Evolutionary conservation across 2,113 vertebrate species (phyloP).

Genomic region (Elgaria multicarinata): DNA sequence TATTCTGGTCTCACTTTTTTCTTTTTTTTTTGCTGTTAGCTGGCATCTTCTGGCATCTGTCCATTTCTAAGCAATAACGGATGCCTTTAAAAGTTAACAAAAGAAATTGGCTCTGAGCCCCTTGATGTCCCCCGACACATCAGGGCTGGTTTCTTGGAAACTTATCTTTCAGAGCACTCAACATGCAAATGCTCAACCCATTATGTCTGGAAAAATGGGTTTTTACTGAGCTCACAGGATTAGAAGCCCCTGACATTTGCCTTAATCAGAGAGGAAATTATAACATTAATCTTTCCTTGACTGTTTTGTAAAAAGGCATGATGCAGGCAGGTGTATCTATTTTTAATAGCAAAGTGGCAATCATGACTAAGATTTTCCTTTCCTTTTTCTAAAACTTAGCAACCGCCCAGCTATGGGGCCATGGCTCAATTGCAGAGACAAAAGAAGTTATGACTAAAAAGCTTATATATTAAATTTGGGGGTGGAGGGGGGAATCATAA

Average conservation of each 20-base stretch:
- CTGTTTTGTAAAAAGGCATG: slow-evolving; percentile 33
- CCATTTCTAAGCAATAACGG: background rate
- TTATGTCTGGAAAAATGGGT: background rate
- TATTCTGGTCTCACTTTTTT: background rate
- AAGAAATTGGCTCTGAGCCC: background rate
- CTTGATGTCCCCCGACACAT: background rate
- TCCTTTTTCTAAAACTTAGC: background rate
- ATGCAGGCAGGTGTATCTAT: slow-evolving; percentile 41
- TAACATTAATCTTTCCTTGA: slow-evolving; percentile 26
- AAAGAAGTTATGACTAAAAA: slow-evolving; percentile 24
- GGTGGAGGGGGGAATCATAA: background rate
- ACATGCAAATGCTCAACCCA: background rate
- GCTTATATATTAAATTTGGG: background rate
- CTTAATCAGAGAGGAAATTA: slow-evolving; percentile 51
- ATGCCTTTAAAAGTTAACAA: background rate
- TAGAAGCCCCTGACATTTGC: slow-evolving; percentile 46
- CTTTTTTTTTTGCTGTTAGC: background rate
- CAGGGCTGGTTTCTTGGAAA: background rate
- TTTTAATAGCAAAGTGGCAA: slow-evolving; percentile 37
- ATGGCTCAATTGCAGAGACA: background rate
- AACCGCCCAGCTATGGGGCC: background rate
- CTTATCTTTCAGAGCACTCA: background rate
- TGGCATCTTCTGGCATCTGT: background rate
- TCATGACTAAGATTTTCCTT: slow-evolving; percentile 10
- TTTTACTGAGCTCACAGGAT: background rate